A percentile compares a stretch with the other conserved stretches of the same genome.
These are phyloP conservation scores for Seira sanloemensis DNA, from an alignment of 2,888 invertebrate genomes.

Conservation along the genomic window DNA sequence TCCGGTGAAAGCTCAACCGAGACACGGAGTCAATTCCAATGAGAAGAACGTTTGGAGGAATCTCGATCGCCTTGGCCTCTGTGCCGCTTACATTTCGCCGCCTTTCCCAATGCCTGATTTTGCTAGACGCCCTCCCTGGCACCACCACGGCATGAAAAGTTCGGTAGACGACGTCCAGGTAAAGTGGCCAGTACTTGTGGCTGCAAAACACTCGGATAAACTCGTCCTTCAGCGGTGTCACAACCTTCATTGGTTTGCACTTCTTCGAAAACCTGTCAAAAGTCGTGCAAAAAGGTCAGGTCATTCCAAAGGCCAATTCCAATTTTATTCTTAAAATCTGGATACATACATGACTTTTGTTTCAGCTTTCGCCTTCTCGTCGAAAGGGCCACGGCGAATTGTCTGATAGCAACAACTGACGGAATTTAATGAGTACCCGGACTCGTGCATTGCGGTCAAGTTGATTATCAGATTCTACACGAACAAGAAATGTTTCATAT, in stretches of 20 bases:
- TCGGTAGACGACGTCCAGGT: background rate
- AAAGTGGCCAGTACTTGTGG: background rate
- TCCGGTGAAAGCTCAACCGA: conserved; percentile 84
- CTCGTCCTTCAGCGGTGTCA: conserved; percentile 33
- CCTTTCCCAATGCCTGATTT: background rate
- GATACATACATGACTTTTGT: no score
- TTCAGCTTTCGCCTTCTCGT: no score
- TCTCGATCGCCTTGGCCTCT: background rate
- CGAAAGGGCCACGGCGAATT: no score
- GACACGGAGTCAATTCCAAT: conserved; percentile 93
- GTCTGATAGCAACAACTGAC: conserved; percentile 62
- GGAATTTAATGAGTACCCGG: conserved; percentile 55
- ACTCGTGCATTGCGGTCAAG: conserved; percentile 52
- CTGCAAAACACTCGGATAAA: conserved; percentile 50
- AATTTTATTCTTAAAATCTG: no score
- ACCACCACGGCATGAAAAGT: conserved; percentile 40
- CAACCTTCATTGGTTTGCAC: conserved; percentile 44
- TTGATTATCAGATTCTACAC: conserved; percentile 61
- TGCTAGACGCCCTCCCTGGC: background rate
- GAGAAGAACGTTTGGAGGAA: conserved; percentile 42
- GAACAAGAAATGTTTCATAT: no score
- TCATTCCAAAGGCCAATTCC: conserved; percentile 14
- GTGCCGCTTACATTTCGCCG: conserved; percentile 15
- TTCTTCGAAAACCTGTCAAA: conserved; percentile 60
- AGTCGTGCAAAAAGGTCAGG: no score